phyloP scores from a whole-genome alignment of 2,888 invertebrate genomes.

The Tenthredo mesomela region DNA sequence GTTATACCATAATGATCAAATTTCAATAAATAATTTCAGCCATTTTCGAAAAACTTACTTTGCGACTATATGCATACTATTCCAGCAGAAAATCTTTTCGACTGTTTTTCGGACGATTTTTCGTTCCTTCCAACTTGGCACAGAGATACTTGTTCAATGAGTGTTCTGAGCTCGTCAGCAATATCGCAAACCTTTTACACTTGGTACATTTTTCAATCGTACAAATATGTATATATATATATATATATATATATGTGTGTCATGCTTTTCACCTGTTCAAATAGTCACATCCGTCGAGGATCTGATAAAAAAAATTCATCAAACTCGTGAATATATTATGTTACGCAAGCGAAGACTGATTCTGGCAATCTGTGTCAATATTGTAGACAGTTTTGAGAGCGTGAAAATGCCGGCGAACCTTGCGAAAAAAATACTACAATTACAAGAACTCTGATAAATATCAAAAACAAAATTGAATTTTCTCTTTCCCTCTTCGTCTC shows the following conservation, averaged over 20 bases:
- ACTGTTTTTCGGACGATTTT: not conserved
- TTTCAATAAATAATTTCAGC: not conserved
- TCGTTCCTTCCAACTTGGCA: not conserved
- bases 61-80: not conserved
- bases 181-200: not conserved
- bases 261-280: not conserved
- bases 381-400: not conserved
- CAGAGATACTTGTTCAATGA: not conserved
- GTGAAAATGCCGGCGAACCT: not conserved
- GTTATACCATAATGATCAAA: not conserved
- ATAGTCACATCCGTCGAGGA: not conserved
- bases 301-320: not conserved
- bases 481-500: constrained; percentile 52
- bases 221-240: not conserved
- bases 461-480: not conserved
- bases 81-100: not conserved
- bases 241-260: not conserved
- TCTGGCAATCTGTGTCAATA: not conserved
- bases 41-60: not conserved
- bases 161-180: not conserved
- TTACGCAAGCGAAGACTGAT: not conserved
- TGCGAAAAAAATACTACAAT: not conserved
- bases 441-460: not conserved
- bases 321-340: not conserved
- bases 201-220: not conserved